Evolutionary conservation across 2,888 invertebrate species (phyloP).

Genomic region (Embidobia sp.): DNA sequence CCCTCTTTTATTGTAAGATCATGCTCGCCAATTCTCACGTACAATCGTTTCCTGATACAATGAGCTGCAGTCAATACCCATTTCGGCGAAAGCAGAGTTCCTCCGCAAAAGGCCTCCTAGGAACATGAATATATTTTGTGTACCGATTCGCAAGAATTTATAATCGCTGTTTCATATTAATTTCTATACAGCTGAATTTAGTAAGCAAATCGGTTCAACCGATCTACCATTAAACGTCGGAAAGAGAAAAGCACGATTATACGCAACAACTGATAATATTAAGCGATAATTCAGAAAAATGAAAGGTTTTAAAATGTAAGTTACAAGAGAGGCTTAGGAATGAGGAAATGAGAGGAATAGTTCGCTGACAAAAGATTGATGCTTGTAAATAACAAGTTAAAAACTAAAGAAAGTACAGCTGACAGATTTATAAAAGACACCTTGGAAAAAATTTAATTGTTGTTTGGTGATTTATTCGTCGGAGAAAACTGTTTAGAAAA

Average conservation of each 20-base stretch:
- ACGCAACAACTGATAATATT: background rate
- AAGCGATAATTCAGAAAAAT: background rate
- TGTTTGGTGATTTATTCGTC: no score
- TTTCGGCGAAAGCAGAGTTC: conserved; percentile 89
- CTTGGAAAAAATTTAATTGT: no score
- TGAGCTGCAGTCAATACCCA: conserved; percentile 96
- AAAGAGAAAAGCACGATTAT: background rate
- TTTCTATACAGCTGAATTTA: conserved; percentile 18
- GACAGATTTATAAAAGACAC: no score
- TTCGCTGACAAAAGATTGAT: conserved; percentile 1
- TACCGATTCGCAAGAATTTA: background rate
- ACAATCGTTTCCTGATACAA: conserved; percentile 89
- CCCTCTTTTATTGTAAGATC: conserved; percentile 89
- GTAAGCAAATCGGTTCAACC: background rate
- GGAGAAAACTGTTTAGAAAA: no score
- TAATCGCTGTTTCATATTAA: background rate
- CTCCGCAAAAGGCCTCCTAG: conserved; percentile 94
- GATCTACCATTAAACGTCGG: conserved; percentile 9
- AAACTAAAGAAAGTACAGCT: no score
- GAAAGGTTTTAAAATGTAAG: no score
- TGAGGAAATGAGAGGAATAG: conserved; percentile 1
- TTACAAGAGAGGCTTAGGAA: no score
- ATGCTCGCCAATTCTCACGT: conserved; percentile 93
- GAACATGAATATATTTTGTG: conserved; percentile 28
- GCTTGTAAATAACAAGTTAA: conserved; percentile 9